Evolutionary conservation across 2,888 invertebrate genomes (phyloP).

Genomic region (Drosophila villosipedis): DNA sequence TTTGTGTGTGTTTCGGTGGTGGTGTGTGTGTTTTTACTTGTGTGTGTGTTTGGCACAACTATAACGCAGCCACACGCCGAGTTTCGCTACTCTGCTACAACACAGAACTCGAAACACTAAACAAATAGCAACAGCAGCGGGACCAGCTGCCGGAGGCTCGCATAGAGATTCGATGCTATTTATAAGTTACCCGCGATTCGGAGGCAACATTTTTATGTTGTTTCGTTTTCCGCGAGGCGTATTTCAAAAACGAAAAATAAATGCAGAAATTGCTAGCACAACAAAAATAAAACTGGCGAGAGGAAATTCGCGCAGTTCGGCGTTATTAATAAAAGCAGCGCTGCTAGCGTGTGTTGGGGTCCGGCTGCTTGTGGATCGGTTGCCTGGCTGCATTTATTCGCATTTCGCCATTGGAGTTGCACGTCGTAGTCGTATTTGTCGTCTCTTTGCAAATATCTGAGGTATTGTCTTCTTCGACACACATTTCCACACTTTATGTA

Average conservation of each 20-base stretch:
- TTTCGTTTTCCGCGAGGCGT: constrained; percentile 50
- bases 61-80: constrained; percentile 65
- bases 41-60: constrained; percentile 28
- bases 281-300: constrained; percentile 57
- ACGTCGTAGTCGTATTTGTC: constrained; percentile 55
- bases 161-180: constrained; percentile 57
- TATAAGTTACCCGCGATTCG: constrained; percentile 52
- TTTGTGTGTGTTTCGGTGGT: background rate
- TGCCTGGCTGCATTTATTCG: constrained; percentile 72
- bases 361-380: constrained; percentile 40
- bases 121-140: constrained; percentile 9
- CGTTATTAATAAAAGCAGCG: constrained; percentile 80
- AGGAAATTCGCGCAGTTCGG: constrained; percentile 40
- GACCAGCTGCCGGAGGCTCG: constrained; percentile 35
- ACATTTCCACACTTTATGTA: constrained; percentile 63
- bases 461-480: constrained; percentile 43
- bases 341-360: constrained; percentile 57
- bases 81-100: constrained; percentile 21
- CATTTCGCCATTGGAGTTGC: constrained; percentile 72
- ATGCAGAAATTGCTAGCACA: constrained; percentile 57
- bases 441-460: constrained; percentile 35
- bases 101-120: constrained; percentile 34
- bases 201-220: constrained; percentile 69
- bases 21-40: background rate
- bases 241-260: constrained; percentile 57